Percentiles rank a stretch among this genome's conserved stretches.
These are phyloP conservation scores for Periparus ater DNA, from an alignment of 2,797 vertebrate genomes.

Conservation along the genomic window DNA sequence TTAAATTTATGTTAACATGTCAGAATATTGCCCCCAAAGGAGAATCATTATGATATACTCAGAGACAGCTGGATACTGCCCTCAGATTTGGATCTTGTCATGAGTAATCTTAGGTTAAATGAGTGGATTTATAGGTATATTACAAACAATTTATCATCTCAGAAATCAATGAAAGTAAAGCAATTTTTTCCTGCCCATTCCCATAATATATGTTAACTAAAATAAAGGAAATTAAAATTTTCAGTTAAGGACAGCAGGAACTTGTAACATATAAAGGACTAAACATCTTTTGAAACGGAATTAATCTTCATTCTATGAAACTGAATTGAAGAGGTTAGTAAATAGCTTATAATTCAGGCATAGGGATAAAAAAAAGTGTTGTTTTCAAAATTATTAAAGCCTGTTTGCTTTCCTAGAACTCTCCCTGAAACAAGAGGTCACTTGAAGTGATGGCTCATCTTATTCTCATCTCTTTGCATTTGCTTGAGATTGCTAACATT, in stretches of 20 bases:
- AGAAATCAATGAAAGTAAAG: constrained; percentile 27
- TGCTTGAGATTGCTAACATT: not conserved
- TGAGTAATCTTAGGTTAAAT: constrained; percentile 24
- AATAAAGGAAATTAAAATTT: not conserved
- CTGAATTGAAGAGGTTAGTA: not conserved
- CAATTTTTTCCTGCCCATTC: not conserved
- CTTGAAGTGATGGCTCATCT: not conserved
- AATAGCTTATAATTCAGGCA: not conserved
- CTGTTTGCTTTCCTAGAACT: not conserved
- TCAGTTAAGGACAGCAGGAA: not conserved
- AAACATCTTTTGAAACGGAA: not conserved
- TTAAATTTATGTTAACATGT: constrained; percentile 7
- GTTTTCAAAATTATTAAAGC: not conserved
- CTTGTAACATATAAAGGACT: not conserved
- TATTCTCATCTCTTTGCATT: not conserved
- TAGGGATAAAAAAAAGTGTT: not conserved
- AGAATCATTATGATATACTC: constrained; percentile 13
- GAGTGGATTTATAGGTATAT: constrained; percentile 21
- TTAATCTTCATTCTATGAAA: not conserved
- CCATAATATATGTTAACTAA: not conserved
- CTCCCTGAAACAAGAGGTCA: not conserved
- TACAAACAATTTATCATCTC: constrained; percentile 15
- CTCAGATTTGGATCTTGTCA: constrained; percentile 19
- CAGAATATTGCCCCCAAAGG: not conserved
- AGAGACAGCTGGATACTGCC: not conserved